Evolutionary conservation across 2,888 invertebrate species (phyloP).

Genomic region (Nephrocerus scutellatus): DNA sequence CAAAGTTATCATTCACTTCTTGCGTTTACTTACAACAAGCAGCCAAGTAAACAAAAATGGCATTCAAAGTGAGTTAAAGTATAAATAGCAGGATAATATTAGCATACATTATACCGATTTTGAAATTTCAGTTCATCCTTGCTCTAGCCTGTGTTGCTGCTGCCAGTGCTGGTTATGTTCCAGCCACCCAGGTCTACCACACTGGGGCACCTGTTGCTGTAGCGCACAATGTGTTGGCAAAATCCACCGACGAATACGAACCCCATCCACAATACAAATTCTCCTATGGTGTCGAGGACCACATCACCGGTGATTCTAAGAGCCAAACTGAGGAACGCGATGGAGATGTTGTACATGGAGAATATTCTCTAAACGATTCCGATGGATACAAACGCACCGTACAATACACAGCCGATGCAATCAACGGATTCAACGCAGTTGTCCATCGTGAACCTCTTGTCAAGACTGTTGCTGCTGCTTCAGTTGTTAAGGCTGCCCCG

Average conservation of each 20-base stretch:
- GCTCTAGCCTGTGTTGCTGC: conserved; percentile 25
- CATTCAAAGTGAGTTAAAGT: conserved; percentile 36
- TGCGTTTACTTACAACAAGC: conserved; percentile 30
- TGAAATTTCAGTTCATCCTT: conserved; percentile 21
- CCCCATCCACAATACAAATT: conserved; percentile 42
- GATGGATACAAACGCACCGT: conserved; percentile 45
- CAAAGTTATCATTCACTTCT: conserved; percentile 34
- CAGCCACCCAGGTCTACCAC: conserved; percentile 22
- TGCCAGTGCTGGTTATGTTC: conserved; percentile 24
- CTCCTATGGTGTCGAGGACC: conserved; percentile 44
- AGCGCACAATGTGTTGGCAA: conserved; percentile 26
- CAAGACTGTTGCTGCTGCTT: conserved; percentile 24
- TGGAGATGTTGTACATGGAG: conserved; percentile 45
- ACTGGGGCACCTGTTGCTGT: conserved; percentile 21
- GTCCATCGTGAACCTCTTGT: conserved; percentile 32
- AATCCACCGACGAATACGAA: conserved; percentile 36
- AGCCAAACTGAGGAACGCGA: conserved; percentile 44
- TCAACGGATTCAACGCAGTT: conserved; percentile 45
- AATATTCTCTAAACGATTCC: conserved; percentile 44
- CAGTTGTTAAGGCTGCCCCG: conserved; percentile 19
- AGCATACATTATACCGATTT: too few species aligned
- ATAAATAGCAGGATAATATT: too few species aligned
- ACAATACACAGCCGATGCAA: conserved; percentile 42
- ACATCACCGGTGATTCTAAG: conserved; percentile 44
- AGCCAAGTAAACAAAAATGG: conserved; percentile 28